Evolutionary conservation across 2,888 invertebrate genomes (phyloP).

Genomic region (Reticulitermes lucifugus): DNA sequence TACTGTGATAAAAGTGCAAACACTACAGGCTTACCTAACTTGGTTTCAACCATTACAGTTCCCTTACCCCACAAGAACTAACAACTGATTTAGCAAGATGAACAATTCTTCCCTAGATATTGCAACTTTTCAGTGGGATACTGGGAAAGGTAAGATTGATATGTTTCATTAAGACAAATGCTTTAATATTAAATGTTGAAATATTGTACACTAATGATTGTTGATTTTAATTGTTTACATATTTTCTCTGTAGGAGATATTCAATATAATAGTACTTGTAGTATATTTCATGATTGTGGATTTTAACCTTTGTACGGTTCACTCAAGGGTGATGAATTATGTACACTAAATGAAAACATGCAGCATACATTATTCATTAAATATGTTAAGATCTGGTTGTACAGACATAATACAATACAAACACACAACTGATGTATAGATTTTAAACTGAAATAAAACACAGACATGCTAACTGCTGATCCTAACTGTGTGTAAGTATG

Average conservation of each 20-base stretch:
- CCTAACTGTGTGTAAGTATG: too few relatives aligned
- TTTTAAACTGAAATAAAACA: too few relatives aligned
- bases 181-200: constrained; percentile 50
- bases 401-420: constrained; percentile 49
- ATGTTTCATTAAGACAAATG: constrained; percentile 39
- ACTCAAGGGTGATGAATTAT: constrained; percentile 41
- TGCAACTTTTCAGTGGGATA: constrained; percentile 23
- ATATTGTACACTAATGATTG: constrained; percentile 50
- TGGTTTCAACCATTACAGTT: constrained; percentile 4
- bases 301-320: constrained; percentile 48
- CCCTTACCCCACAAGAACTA: neutral
- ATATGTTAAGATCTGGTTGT: constrained; percentile 48
- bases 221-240: constrained; percentile 51
- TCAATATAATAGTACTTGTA: constrained; percentile 47
- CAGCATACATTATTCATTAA: constrained; percentile 36
- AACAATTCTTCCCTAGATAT: neutral
- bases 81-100: constrained; percentile 1
- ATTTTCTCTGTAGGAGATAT: constrained; percentile 48
- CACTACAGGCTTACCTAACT: constrained; percentile 15
- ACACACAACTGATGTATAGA: constrained; percentile 30
- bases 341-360: constrained; percentile 44
- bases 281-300: constrained; percentile 43
- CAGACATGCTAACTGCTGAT: too few relatives aligned
- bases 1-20: constrained; percentile 50
- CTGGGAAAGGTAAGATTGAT: constrained; percentile 22